Percentiles rank a stretch among this genome's conserved stretches.
phyloP scores from a whole-genome alignment of 2,113 vertebrate species.

The Lepus timidus region DNA sequence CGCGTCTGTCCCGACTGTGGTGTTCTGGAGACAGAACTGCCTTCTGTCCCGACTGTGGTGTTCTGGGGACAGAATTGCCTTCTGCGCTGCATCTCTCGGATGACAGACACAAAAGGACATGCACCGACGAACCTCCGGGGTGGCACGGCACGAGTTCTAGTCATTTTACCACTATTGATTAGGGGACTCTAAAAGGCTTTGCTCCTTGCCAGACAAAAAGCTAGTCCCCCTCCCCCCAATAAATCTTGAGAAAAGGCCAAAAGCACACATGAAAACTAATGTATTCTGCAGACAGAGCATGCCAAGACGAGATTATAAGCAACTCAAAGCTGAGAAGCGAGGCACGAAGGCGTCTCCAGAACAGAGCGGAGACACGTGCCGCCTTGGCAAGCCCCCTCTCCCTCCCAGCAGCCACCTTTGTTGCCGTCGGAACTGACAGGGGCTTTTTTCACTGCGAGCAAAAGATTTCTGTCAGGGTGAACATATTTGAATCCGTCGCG shows the following conservation, averaged over 20 bases:
- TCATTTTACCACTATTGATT: constrained; percentile 67
- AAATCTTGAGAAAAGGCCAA: constrained; percentile 48
- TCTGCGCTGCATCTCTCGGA: background rate
- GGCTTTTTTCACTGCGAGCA: constrained; percentile 48
- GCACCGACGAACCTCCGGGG: constrained; percentile 58
- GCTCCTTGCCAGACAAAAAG: constrained; percentile 32
- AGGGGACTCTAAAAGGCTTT: constrained; percentile 49
- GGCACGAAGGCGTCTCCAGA: constrained; percentile 47
- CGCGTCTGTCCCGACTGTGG: background rate
- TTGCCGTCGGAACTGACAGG: background rate
- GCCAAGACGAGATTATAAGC: constrained; percentile 51
- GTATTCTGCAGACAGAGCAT: background rate
- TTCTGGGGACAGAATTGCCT: background rate
- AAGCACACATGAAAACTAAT: constrained; percentile 62
- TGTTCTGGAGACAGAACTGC: background rate
- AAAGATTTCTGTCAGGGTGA: constrained; percentile 66
- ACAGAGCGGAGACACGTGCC: background rate
- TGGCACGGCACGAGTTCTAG: constrained; percentile 50
- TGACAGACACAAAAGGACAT: constrained; percentile 64
- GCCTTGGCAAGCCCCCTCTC: background rate
- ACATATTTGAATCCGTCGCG: constrained; percentile 53
- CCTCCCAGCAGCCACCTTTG: constrained; percentile 20
- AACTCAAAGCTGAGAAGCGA: constrained; percentile 66
- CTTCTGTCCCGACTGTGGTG: background rate
- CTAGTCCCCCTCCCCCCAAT: background rate